Evolutionary conservation across 2,888 invertebrate species (phyloP), one percentile per base, ranked within the genome.

Genomic region (Pseudeuparius sepicola): DNA sequence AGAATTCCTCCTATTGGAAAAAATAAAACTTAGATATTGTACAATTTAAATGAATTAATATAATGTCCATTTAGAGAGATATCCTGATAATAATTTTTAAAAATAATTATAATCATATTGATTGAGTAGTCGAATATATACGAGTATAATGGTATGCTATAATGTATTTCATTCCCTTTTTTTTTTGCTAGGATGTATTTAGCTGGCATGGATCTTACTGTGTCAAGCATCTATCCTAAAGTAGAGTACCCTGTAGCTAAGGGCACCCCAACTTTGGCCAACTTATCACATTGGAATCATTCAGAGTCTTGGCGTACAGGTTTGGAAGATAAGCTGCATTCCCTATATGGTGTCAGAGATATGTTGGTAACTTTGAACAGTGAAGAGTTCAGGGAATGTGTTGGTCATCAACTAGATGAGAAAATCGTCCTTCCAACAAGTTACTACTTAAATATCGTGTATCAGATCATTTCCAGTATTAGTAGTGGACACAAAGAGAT

Each of bases 271-370:
- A 84, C 84, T 75, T 68, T 93, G 26, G 71, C 86, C 0, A 80
- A 87, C 11, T 63, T 86, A 1, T 73, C 92, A 6, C 74, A 75
- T 41, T 94, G 93, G 93, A 89, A 94, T 51, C 93, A 94, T 53
- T 71, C 75, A 17, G 81, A 82, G 43, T 76, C 78, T 41, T 87
- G 85, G 85, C 66, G 76, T 28, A 54, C 55, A 10, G 57, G 56
- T 11, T 36, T 57, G 13, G 57, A 59, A 44, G 58, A 60, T 10
- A 56, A 55, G 37, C 42, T 57, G 3, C 55, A 54, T 37, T 52
- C 55, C n/a, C 31, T 54, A 14, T 51, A 52, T 14, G 59, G 57
- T 37, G 54, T 59, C 9, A 50, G 52, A 40, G 56, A 57, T 32
- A 49, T 59, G 18, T 50, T 61, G 61, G 68, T 75, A 33, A 60